Conservation (phyloP, 2,888 invertebrate genomes). For the Hirudinaria manillensis region DNA sequence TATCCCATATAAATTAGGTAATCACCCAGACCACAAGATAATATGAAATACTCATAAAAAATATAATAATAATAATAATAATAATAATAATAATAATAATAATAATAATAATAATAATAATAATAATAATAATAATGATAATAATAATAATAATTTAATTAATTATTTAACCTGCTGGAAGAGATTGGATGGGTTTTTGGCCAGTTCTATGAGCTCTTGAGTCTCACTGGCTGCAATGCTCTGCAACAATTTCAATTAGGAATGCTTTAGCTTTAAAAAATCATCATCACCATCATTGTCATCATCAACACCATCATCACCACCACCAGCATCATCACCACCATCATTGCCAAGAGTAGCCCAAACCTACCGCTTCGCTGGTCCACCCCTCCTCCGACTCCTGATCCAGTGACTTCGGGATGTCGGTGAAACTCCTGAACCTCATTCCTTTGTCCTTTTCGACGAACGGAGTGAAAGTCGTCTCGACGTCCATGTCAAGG, state of each 20-base stretch:
- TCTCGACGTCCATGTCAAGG: constrained; percentile 63
- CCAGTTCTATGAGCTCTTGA: constrained; percentile 9
- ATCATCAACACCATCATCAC: constrained; percentile 2
- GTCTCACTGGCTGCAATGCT: too few relatives aligned
- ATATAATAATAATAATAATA: too few relatives aligned
- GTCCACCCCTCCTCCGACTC: constrained; percentile 61
- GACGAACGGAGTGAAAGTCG: constrained; percentile 71
- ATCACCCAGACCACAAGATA: not conserved
- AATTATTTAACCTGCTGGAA: not conserved
- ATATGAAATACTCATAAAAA: too few relatives aligned
- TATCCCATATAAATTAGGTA: not conserved
- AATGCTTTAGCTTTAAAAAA: not conserved
- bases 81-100: too few relatives aligned
- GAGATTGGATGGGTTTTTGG: constrained; percentile 4
- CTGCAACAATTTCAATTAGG: constrained; percentile 1
- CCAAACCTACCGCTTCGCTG: constrained; percentile 32
- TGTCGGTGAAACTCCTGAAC: constrained; percentile 90
- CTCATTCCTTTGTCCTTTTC: constrained; percentile 82
- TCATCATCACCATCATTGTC: constrained; percentile 7
- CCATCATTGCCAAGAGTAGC: not conserved
- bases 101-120: too few relatives aligned
- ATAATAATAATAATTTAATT: too few relatives aligned
- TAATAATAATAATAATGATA: too few relatives aligned
- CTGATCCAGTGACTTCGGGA: constrained; percentile 77
- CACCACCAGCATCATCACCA: not conserved